Base-by-base conservation (phyloP, 1,140 invertebrate species). In the Papilio helenus region DNA sequence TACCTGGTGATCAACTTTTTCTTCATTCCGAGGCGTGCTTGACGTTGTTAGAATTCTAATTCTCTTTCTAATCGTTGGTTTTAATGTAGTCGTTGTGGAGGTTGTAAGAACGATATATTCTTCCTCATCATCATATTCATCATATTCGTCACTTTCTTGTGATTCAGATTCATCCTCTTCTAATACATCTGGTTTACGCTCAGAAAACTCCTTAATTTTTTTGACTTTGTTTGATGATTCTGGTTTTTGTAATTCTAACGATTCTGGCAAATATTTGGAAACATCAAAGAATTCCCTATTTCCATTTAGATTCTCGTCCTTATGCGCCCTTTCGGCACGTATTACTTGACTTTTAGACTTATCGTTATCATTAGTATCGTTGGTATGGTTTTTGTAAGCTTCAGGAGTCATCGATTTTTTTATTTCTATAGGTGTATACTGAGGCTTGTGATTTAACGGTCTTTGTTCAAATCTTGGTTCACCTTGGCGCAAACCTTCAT, bases 391-490 rank as follows among this genome's bases (percentile, higher is more conserved):
- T 82, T 87, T 87, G 79, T 91, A 90, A 73, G 93, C 91, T 83
- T 91, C 89, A 18, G 88, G 55, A 12, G 90, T 87, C 80, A 94
- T 90, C 0, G 90, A 85, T 80, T 84, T 89, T 86, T 86, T 93
- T 42, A 90, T 89, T 84, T 91, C 87, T 18, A 92, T 89, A 26
- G 91, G 92, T 42, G 90, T 87, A 81, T 94, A 91, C 72, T 85
- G 80, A 55, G 83, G 49, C 79, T 94, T 94, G 78, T 95, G 93
- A 85, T 95, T 95, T 80, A 79, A 76, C 58, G 86, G 82, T 80
- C 84, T 84, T 49, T 89, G 34, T 88, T 95, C 93, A 85, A 90
- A 94, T 81, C 87, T 87, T 20, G 93, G 93, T 88, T 94, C 93
- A 46, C 89, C 89, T 80, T 89, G 85, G 12, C 92, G 87, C 72